These are phyloP conservation scores for Trachelus tabidus DNA, from an alignment of 2,888 invertebrate genomes.

Conservation along the genomic window DNA sequence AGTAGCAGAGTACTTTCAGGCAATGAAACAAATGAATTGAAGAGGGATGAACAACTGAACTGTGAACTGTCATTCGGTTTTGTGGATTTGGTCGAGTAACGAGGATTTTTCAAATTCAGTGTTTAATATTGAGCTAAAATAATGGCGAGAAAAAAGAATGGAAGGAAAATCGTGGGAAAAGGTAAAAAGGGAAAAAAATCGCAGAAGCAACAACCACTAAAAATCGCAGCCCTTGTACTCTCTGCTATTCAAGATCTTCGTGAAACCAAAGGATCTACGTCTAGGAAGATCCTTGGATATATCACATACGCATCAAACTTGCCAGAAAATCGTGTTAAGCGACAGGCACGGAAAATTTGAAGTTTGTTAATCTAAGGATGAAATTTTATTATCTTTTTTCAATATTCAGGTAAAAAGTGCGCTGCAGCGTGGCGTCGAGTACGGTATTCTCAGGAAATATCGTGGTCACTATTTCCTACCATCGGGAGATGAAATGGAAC, in stretches of 20 bases:
- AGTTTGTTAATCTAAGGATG: not conserved
- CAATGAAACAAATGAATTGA: not conserved
- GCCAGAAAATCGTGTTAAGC: slow-evolving; percentile 43
- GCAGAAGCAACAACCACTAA: slow-evolving; percentile 37
- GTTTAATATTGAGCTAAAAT: slow-evolving; percentile 3
- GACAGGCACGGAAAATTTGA: slow-evolving; percentile 42
- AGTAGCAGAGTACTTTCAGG: not conserved
- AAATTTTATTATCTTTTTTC: not conserved
- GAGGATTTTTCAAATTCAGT: not conserved
- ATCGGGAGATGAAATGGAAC: slow-evolving; percentile 45
- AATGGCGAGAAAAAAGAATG: slow-evolving; percentile 36
- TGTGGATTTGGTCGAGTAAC: not conserved
- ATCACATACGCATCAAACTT: slow-evolving; percentile 47
- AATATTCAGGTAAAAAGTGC: slow-evolving; percentile 45
- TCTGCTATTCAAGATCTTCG: slow-evolving; percentile 54
- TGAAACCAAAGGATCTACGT: slow-evolving; percentile 50
- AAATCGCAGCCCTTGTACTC: slow-evolving; percentile 50
- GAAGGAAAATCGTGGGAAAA: slow-evolving; percentile 12
- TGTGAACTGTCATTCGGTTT: not conserved
- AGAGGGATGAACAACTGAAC: slow-evolving; percentile 15
- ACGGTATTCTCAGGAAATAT: slow-evolving; percentile 48
- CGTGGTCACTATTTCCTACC: slow-evolving; percentile 54
- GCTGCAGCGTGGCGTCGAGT: slow-evolving; percentile 48
- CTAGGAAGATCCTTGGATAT: slow-evolving; percentile 49
- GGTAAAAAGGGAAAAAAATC: slow-evolving; percentile 17